phyloP scores from a whole-genome alignment of 2,113 vertebrate genomes.

The Dicaeum eximium region DNA sequence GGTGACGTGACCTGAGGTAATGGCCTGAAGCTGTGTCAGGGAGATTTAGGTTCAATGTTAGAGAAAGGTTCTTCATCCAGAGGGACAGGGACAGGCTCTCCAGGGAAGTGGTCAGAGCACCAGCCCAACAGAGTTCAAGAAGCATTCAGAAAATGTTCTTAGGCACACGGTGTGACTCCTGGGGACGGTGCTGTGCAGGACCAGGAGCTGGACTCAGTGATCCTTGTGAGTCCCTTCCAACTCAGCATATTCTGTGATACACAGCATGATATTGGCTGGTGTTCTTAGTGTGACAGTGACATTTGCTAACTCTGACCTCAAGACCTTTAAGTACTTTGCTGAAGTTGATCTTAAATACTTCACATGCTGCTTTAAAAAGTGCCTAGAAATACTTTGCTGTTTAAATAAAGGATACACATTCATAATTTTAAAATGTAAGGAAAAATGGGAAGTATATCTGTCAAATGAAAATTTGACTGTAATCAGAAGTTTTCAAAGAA shows the following conservation, averaged over 20 bases:
- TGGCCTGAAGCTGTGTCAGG: not conserved
- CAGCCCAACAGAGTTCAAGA: not conserved
- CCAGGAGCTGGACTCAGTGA: not conserved
- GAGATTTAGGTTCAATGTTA: not conserved
- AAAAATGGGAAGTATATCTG: not conserved
- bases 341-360: not conserved
- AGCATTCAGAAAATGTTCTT: not conserved
- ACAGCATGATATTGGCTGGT: not conserved
- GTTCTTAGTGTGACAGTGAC: not conserved
- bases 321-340: not conserved
- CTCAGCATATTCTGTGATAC: not conserved
- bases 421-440: not conserved
- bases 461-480: not conserved
- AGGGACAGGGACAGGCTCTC: not conserved
- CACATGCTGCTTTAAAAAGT: not conserved
- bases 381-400: not conserved
- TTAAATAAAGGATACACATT: not conserved
- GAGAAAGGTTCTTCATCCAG: not conserved
- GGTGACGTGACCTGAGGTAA: not conserved
- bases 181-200: not conserved
- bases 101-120: too few relatives aligned
- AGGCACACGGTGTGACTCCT: not conserved
- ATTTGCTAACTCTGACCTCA: not conserved
- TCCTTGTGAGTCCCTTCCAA: not conserved
- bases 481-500: not conserved